Base-by-base conservation (phyloP, 2,888 invertebrate species). In the Spodoptera picta region DNA sequence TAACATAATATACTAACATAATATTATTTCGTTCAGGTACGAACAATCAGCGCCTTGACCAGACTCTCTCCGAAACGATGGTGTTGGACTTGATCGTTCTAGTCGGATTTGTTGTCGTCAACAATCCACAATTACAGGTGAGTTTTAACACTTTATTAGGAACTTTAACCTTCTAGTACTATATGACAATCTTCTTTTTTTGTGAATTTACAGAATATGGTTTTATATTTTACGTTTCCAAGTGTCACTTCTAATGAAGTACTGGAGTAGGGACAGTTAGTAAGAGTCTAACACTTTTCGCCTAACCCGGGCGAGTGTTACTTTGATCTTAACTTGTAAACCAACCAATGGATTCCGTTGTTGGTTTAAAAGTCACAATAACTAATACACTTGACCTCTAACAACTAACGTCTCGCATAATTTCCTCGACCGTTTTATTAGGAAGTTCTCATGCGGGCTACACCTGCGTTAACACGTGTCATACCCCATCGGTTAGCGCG, bases 101-200 rank as follows among this genome's bases (percentile, higher is more conserved):
- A 54, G 96, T 98, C 46, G 98, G 98, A 12, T 98, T 97, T 92
- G 98, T 98, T 83, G 96, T 98, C 36, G 96, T 97, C 60, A 96
- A 97, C 82, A 97, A 98, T 87, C 94, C 91, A 0, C 88, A 89
- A 54, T 57, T 93, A 3, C 93, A 92, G 85, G 94, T 93, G 24
- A 83, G 86, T 31, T 14, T 9, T 36, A 36, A 7, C 9, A 36
- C 7, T 36, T 2, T 36, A 36, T 19, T 19, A 2, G 1, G 19
- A 19, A 19, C 19, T 2, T 19, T 19, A 1, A 19, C 14, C 14
- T 19, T 19, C 19, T 19, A 19, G 19, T 19, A 19, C 2, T 19
- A 19, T 19, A 19, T 19, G 1, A 19, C 1, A 19, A 19, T 19
- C 19, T 19, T 19, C 2, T 19, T 19, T 19, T 19, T 19, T 14